Percentiles rank a stretch among this genome's conserved stretches.
phyloP scores from a whole-genome alignment of 2,888 invertebrate genomes.

The Cosmia trapezina region DNA sequence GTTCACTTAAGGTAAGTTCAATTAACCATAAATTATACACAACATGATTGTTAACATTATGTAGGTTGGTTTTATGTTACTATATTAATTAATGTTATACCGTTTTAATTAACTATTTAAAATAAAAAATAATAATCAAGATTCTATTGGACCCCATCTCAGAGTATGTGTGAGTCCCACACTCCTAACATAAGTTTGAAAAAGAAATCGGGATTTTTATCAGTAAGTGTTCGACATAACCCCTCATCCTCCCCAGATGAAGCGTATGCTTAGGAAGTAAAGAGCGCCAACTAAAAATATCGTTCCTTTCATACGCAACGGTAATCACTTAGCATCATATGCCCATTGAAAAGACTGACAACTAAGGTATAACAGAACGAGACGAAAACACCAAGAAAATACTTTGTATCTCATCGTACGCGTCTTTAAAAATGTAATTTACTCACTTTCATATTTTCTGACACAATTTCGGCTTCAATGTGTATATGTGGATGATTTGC shows the following conservation, averaged over 20 bases:
- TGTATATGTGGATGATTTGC: conserved; percentile 12
- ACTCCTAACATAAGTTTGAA: neutral
- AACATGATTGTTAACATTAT: too few relatives aligned
- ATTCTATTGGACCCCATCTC: neutral
- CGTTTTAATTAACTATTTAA: neutral
- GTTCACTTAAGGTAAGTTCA: too few relatives aligned
- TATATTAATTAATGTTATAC: neutral
- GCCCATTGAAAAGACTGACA: neutral
- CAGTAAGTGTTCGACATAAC: too few relatives aligned
- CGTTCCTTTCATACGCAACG: neutral
- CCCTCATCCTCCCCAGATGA: neutral
- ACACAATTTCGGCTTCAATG: neutral
- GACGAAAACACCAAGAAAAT: neutral
- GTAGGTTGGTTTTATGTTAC: neutral
- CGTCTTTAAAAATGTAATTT: conserved; percentile 24
- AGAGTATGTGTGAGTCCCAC: neutral
- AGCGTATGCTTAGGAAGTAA: neutral
- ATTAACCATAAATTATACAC: too few relatives aligned
- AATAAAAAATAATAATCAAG: neutral
- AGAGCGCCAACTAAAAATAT: neutral
- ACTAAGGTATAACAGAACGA: neutral
- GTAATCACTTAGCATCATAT: neutral
- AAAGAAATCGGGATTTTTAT: neutral
- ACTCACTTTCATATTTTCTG: conserved; percentile 18
- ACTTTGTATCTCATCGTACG: neutral